A percentile compares a stretch with the other conserved stretches of the same genome.
phyloP scores from a whole-genome alignment of 2,797 vertebrate species.

The Psittacula echo region DNA sequence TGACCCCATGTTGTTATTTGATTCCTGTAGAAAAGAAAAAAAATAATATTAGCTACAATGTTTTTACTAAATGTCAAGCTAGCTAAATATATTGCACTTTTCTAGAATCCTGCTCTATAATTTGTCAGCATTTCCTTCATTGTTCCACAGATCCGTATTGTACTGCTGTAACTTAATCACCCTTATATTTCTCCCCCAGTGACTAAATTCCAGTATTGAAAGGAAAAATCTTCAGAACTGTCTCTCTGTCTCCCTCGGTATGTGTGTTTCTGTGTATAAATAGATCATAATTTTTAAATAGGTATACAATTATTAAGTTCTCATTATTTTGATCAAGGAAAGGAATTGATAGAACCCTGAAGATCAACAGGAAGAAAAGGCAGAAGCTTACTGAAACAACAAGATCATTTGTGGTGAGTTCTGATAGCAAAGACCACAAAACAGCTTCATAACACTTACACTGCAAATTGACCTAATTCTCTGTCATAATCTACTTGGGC shows the following conservation, averaged over 20 bases:
- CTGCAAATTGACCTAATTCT: conserved; percentile 44
- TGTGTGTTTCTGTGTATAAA: background rate
- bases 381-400: background rate
- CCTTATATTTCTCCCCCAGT: background rate
- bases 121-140: background rate
- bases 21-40: background rate
- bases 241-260: background rate
- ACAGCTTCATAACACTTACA: conserved; percentile 4
- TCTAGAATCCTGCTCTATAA: background rate
- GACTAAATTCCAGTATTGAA: background rate
- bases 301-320: background rate
- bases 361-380: background rate
- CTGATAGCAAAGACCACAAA: background rate
- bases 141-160: background rate
- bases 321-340: background rate
- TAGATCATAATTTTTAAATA: background rate
- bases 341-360: background rate
- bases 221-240: background rate
- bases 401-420: background rate
- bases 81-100: background rate
- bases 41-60: background rate
- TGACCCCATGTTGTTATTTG: background rate
- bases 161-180: background rate
- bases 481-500: conserved; percentile 2
- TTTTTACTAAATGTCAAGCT: background rate